A percentile compares a stretch with the other conserved stretches of the same genome.
Conservation (phyloP, 1,140 invertebrate genomes). For the Orchestia grillus region DNA sequence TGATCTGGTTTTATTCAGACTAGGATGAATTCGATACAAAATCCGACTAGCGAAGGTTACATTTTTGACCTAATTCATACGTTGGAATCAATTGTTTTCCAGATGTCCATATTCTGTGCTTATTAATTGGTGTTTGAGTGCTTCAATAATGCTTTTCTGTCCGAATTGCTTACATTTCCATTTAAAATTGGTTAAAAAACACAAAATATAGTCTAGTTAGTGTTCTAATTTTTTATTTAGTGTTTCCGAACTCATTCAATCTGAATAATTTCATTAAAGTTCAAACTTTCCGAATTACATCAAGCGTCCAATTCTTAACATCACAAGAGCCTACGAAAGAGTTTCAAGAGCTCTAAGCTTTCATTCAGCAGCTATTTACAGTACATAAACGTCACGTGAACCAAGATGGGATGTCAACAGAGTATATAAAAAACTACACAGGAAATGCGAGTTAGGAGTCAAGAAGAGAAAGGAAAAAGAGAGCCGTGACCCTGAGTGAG, state of each 20-base stretch:
- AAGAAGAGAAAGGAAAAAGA: neutral
- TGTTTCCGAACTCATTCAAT: too few relatives aligned
- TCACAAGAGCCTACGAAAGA: neutral
- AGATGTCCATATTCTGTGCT: too few relatives aligned
- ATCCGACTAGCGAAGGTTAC: neutral
- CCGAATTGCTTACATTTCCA: too few relatives aligned
- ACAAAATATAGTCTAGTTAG: too few relatives aligned
- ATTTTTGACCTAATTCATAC: neutral
- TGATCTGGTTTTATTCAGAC: too few relatives aligned
- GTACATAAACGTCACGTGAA: neutral
- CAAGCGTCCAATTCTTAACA: neutral
- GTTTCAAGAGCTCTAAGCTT: neutral
- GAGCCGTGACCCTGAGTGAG: constrained; percentile 42
- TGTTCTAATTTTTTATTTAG: too few relatives aligned
- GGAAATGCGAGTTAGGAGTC: neutral
- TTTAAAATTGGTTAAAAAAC: too few relatives aligned
- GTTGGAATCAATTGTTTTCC: neutral
- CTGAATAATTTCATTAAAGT: too few relatives aligned
- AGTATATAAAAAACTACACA: neutral
- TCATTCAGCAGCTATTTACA: neutral
- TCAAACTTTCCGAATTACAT: neutral
- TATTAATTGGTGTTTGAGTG: too few relatives aligned
- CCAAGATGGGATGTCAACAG: neutral
- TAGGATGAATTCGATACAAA: too few relatives aligned
- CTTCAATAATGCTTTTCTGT: too few relatives aligned